Evolutionary conservation across 2,797 vertebrate genomes (phyloP).

Genomic region (Fratercula arctica): DNA sequence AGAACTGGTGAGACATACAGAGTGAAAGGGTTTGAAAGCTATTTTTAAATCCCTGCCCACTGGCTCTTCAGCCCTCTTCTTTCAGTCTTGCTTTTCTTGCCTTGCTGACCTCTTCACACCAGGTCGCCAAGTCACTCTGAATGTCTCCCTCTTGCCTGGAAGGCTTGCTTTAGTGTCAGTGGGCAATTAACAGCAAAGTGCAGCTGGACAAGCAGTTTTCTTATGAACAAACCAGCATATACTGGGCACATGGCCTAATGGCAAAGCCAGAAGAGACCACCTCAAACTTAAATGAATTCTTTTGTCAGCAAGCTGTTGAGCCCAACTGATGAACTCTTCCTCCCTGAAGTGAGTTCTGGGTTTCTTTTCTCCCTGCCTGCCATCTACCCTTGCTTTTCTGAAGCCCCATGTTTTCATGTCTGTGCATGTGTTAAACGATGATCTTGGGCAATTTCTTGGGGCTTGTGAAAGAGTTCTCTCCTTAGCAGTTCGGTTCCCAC

Average conservation of each 20-base stretch:
- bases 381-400: not conserved
- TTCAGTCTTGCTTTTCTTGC: not conserved
- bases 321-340: not conserved
- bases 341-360: not conserved
- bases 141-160: not conserved
- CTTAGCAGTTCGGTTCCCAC: not conserved
- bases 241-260: not conserved
- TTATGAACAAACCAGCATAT: not conserved
- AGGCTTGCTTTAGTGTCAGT: not conserved
- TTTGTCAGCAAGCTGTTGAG: constrained; percentile 13
- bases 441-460: not conserved
- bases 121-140: not conserved
- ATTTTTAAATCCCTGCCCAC: not conserved
- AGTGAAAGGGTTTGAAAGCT: not conserved
- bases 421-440: not conserved
- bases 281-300: not conserved
- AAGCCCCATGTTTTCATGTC: not conserved
- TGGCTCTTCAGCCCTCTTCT: not conserved
- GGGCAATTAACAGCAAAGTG: not conserved
- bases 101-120: not conserved
- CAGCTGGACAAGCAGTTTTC: not conserved
- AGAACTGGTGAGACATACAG: not conserved
- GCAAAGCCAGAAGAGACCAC: not conserved
- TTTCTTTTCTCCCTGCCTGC: not conserved
- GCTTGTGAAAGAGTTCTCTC: not conserved